A percentile compares a stretch with the other conserved stretches of the same genome.
Conservation (phyloP, 2,888 invertebrate genomes). For the Tetropium fuscum region DNA sequence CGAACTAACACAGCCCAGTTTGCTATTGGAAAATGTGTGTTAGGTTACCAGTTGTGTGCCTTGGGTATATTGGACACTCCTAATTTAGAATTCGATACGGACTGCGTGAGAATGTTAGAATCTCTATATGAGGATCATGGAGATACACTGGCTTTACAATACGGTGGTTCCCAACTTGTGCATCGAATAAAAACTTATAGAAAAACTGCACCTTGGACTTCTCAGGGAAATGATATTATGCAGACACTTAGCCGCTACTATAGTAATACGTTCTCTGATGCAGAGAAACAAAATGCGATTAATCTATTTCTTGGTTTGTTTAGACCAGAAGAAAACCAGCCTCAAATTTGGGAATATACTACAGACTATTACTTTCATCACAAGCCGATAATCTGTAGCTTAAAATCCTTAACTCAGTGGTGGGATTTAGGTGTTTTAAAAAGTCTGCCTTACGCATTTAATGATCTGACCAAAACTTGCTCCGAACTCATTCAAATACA, state of each 20-base stretch:
- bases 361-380: conserved; percentile 96
- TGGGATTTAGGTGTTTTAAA: conserved; percentile 82
- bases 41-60: conserved; percentile 83
- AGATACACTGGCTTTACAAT: conserved; percentile 75
- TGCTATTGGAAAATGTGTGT: conserved; percentile 92
- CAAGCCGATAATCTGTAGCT: conserved; percentile 66
- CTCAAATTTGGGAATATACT: conserved; percentile 90
- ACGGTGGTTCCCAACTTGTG: conserved; percentile 98
- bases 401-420: conserved; percentile 85
- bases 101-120: conserved; percentile 93
- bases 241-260: conserved; percentile 98
- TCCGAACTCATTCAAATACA: conserved; percentile 73
- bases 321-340: conserved; percentile 76
- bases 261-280: conserved; percentile 96
- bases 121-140: conserved; percentile 98
- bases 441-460: conserved; percentile 79
- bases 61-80: conserved; percentile 89
- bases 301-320: conserved; percentile 92
- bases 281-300: conserved; percentile 98
- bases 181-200: conserved; percentile 85
- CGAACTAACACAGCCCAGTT: conserved; percentile 99
- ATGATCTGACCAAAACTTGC: conserved; percentile 79
- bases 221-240: conserved; percentile 98
- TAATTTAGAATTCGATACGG: conserved; percentile 92
- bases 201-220: conserved; percentile 95